These are phyloP conservation scores for Chrysogorgia sp. DNA, from an alignment of 92 coral and sea anemone genomes.

Conservation along the genomic window DNA sequence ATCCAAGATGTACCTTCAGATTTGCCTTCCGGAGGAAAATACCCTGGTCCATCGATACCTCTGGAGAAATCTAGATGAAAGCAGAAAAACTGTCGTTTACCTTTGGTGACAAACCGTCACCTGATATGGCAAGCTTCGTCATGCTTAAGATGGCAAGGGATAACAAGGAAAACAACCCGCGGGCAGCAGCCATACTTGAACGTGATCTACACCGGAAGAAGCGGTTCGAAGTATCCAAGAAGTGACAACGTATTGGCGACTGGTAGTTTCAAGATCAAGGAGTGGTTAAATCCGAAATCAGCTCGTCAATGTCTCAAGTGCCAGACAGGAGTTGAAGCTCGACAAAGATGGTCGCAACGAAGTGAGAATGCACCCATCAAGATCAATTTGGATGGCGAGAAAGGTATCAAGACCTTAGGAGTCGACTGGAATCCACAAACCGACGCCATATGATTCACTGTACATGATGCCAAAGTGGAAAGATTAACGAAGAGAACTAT, in stretches of 20 bases:
- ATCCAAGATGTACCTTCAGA: conserved; percentile 57
- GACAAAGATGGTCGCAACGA: no score
- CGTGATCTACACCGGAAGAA: conserved; percentile 46
- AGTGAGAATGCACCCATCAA: no score
- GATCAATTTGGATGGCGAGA: conserved; percentile 51
- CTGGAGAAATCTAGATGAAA: background rate
- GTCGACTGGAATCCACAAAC: conserved; percentile 48
- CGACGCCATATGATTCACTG: conserved; percentile 34
- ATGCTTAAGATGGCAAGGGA: no score
- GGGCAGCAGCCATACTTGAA: conserved; percentile 26
- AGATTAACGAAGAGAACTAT: no score
- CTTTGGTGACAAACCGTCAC: conserved; percentile 16
- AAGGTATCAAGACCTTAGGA: conserved; percentile 37
- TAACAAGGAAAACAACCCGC: no score
- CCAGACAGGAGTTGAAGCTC: no score
- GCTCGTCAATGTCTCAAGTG: no score
- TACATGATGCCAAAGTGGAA: conserved; percentile 35
- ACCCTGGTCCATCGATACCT: conserved; percentile 26
- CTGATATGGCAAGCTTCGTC: no score
- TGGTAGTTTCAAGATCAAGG: no score
- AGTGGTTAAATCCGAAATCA: no score
- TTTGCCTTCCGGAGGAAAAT: conserved; percentile 37
- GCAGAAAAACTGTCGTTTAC: background rate
- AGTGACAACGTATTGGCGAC: no score
- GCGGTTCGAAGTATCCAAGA: no score